A percentile compares a stretch with the other conserved stretches of the same genome.
phyloP scores from a whole-genome alignment of 64 coral and sea anemone species.

The Porites lutea region DNA sequence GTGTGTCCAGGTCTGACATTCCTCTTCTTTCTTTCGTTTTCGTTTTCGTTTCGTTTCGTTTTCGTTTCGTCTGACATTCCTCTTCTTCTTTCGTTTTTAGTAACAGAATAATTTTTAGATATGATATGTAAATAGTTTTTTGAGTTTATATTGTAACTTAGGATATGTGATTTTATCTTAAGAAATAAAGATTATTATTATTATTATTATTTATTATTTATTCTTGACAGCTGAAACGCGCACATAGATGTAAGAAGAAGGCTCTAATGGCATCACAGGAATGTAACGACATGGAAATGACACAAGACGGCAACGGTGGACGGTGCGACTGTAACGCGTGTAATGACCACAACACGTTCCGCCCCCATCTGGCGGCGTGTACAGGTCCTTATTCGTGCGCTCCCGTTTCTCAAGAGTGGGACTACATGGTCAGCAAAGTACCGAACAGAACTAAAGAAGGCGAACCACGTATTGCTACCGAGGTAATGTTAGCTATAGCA shows the following conservation, averaged over 20 bases:
- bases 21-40: too few relatives aligned
- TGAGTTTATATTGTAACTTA: too few relatives aligned
- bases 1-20: too few relatives aligned
- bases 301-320: neutral
- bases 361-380: constrained; percentile 26
- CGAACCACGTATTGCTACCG: constrained; percentile 18
- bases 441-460: constrained; percentile 33
- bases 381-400: constrained; percentile 25
- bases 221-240: constrained; percentile 19
- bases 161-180: too few relatives aligned
- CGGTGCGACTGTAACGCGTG: constrained; percentile 26
- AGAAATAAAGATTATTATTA: too few relatives aligned
- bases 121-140: too few relatives aligned
- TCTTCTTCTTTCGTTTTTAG: too few relatives aligned
- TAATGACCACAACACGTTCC: constrained; percentile 7
- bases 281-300: constrained; percentile 20
- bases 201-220: too few relatives aligned
- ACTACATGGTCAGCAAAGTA: constrained; percentile 29
- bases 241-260: constrained; percentile 18
- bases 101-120: too few relatives aligned
- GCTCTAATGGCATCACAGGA: constrained; percentile 6
- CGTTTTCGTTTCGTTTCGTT: too few relatives aligned
- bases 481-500: neutral
- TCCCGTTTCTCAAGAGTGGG: constrained; percentile 14
- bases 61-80: too few relatives aligned